A percentile compares a stretch with the other conserved stretches of the same genome.
phyloP scores from a whole-genome alignment of 2,888 invertebrate genomes.

The Dolichopus griseipennis region DNA sequence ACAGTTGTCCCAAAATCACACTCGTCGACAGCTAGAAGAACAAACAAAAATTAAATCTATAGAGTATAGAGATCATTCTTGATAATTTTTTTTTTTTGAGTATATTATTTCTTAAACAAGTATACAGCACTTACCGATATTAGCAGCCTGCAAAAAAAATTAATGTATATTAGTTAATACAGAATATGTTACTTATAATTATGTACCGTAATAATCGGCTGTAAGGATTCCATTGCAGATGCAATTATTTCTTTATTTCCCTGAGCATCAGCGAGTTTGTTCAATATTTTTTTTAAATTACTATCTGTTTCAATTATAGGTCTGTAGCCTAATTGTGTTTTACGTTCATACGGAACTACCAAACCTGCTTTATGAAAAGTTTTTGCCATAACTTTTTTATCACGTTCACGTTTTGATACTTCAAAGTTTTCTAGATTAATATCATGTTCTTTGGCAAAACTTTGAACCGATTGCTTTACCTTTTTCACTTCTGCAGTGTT shows the following conservation, averaged over 20 bases:
- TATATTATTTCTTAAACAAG: too few species aligned
- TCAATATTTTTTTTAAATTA: slow-evolving; percentile 59
- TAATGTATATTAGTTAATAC: neutral
- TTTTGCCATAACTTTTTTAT: slow-evolving; percentile 55
- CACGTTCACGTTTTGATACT: slow-evolving; percentile 52
- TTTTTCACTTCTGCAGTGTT: slow-evolving; percentile 51
- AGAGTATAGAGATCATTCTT: too few species aligned
- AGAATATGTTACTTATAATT: slow-evolving; percentile 13
- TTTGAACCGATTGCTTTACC: slow-evolving; percentile 53
- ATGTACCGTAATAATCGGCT: slow-evolving; percentile 69
- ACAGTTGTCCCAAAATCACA: slow-evolving; percentile 90
- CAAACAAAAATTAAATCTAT: too few species aligned
- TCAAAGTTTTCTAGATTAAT: slow-evolving; percentile 52
- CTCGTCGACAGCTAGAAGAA: slow-evolving; percentile 71
- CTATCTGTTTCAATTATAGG: slow-evolving; percentile 59
- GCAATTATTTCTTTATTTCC: slow-evolving; percentile 50
- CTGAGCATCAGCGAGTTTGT: slow-evolving; percentile 51
- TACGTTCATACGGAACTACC: slow-evolving; percentile 73
- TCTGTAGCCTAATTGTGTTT: slow-evolving; percentile 78
- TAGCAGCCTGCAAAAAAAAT: slow-evolving; percentile 39
- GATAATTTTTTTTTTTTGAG: too few species aligned
- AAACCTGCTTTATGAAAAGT: slow-evolving; percentile 77
- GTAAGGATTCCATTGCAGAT: slow-evolving; percentile 57
- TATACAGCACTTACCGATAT: slow-evolving; percentile 46
- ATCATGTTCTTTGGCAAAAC: slow-evolving; percentile 53